phyloP scores from a whole-genome alignment of 2,888 invertebrate species.

The Apamea anceps region DNA sequence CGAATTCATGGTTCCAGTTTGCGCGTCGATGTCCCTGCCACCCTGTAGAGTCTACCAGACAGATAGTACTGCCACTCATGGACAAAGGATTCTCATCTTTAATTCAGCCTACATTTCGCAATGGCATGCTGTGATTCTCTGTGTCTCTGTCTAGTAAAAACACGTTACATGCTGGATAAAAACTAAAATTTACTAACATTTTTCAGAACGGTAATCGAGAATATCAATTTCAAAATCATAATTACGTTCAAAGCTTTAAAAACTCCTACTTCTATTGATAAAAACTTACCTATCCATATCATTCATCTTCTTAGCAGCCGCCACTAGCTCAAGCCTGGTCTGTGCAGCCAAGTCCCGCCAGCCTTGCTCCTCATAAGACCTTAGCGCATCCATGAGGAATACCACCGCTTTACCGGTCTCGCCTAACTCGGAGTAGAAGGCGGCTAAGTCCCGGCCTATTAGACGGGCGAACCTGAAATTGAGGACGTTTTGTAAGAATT shows the following conservation, averaged over 20 bases:
- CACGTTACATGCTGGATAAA: neutral
- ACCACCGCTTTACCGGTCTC: conserved; percentile 97
- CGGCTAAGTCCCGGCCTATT: conserved; percentile 96
- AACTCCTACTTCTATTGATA: too few relatives aligned
- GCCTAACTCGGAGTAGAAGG: conserved; percentile 96
- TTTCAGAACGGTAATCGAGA: neutral
- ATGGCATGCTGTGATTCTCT: neutral
- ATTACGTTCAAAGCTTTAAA: neutral
- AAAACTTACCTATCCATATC: conserved; percentile 91
- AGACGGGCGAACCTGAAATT: conserved; percentile 94
- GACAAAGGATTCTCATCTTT: neutral
- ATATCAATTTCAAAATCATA: neutral
- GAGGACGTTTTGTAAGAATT: too few relatives aligned
- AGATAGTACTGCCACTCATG: neutral
- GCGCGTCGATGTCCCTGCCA: too few relatives aligned
- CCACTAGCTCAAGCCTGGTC: conserved; percentile 95
- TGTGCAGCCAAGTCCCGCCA: conserved; percentile 96
- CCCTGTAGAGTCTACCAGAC: neutral
- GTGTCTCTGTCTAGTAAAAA: neutral
- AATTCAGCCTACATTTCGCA: neutral
- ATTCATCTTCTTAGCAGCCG: conserved; percentile 95
- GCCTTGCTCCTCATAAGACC: conserved; percentile 96
- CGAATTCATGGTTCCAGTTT: too few relatives aligned
- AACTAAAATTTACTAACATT: too few relatives aligned
- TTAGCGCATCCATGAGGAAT: conserved; percentile 96